Percentiles rank a stretch among this genome's conserved stretches.
These are phyloP conservation scores for Danio albolineatus DNA, from an alignment of 2,797 vertebrate species.

Conservation along the genomic window DNA sequence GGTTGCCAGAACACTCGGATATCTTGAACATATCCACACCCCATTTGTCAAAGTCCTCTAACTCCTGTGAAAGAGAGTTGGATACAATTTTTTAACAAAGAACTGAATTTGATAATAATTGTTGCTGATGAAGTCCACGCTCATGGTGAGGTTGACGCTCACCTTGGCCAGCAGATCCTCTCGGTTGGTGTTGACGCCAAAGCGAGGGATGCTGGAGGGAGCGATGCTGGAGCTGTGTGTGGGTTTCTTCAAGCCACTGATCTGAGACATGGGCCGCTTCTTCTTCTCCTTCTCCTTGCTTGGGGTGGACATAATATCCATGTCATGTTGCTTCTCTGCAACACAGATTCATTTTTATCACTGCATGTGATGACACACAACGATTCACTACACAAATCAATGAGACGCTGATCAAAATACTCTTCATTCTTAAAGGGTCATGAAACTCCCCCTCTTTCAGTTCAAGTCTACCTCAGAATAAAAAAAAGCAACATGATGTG, in stretches of 20 bases:
- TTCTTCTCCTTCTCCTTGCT: slow-evolving; percentile 84
- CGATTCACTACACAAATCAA: too few relatives aligned
- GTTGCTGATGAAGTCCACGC: background rate
- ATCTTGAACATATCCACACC: slow-evolving; percentile 91
- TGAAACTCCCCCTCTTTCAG: too few relatives aligned
- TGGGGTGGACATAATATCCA: slow-evolving; percentile 83
- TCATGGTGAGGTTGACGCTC: slow-evolving; percentile 15
- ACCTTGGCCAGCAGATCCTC: slow-evolving; percentile 90
- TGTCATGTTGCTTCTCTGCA: slow-evolving; percentile 90
- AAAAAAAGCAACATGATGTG: too few relatives aligned
- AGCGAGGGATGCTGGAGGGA: slow-evolving; percentile 83
- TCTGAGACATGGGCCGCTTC: slow-evolving; percentile 87
- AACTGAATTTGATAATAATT: background rate
- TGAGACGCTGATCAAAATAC: background rate
- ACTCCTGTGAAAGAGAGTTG: slow-evolving; percentile 76
- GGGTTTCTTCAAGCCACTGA: slow-evolving; percentile 86
- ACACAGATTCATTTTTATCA: background rate
- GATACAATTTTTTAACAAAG: background rate
- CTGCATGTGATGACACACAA: slow-evolving; percentile 1
- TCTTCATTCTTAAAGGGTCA: background rate
- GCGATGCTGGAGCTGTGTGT: slow-evolving; percentile 78
- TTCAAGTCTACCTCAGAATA: too few relatives aligned
- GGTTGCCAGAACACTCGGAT: slow-evolving; percentile 86
- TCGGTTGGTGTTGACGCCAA: slow-evolving; percentile 85
- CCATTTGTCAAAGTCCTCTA: slow-evolving; percentile 91